Evolutionary conservation across 2,113 vertebrate species (phyloP), one percentile per base, ranked within the genome.

Genomic region (Colistium nudipinnis): DNA sequence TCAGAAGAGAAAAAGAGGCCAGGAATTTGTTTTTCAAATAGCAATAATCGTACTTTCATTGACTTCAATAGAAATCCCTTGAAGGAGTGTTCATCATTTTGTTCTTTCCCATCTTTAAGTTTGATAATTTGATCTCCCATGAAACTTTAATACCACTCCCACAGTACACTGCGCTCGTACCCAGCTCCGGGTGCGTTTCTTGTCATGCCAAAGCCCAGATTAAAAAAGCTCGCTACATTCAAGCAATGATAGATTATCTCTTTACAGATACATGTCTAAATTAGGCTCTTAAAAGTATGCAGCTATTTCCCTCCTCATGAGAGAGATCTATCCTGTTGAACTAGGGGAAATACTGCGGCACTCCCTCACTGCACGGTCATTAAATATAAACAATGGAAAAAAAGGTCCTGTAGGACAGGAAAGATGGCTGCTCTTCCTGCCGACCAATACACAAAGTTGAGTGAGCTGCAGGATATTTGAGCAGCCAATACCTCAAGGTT

Each of bases 331-430:
- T 86, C 69, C 45, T 67, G 76, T 80, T 65, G 28, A 54, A 77
- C 81, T 45, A 43, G 62, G 77, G 81, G 65, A 61, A 88, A 80
- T 24, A 66, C 63, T 72, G 64, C 10, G 75, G 33, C 86, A 87
- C 82, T 83, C 86, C 82, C 76, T 82, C 61, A 76, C 10, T 41
- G 65, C 57, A 57, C 64, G 69, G 80, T 89, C 87, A 86, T 90
- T 86, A 87, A 87, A 90, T 79, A 87, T 89, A 90, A 91, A 92
- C 90, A 91, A 90, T 89, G 88, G 89, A 88, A 85, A 82, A n/a
- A 83, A 85, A 57, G 71, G 61, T 83, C 71, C 73, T 83, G 82
- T 67, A 83, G 80, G 81, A 88, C 78, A 84, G 86, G 82, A 87
- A 80, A 82, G 87, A 87, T 86, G 76, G 79, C 82, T 87, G 80